Evolutionary conservation across 1,140 invertebrate genomes (phyloP), one percentile per base, ranked within the genome.

Genomic region (Argopecten irradians): DNA sequence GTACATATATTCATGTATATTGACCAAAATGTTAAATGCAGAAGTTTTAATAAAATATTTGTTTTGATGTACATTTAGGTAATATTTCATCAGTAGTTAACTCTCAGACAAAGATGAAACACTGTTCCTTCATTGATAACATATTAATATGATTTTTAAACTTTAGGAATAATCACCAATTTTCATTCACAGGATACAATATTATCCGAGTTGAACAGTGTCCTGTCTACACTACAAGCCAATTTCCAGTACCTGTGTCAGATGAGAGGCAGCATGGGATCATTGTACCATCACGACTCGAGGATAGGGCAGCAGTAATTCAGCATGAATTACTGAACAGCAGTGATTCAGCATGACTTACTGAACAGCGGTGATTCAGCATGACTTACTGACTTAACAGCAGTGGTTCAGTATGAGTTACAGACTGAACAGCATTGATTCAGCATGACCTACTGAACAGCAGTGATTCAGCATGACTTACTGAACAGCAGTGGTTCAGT

Each of bases 211-310:
- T n/a, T 71, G 55, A 71, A 71, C 55, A 71, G 55, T 28, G n/a
- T 71, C 22, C 55, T 71, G 55, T 8, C 55, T n/a, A 28, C 55
- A 16, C 55, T 71, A n/a, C 55, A 71, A n/a, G 28, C 55, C 14
- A 71, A 71, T n/a, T 71, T 71, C 55, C 55, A 71, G 22, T 71
- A 8, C 55, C n/a, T 71, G 55, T 71, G 55, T 71, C 55, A 71
- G 55, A 71, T 71, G 55, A n/a, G 55, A n/a, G 55, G 55, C 55
- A 71, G 55, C 55, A 71, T 71, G 55, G 55, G 55, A 11, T n/a
- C 55, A 28, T 11, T 71, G 55, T 71, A 71, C 55, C 55, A 71
- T 22, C 55, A 71, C 28, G 55, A 71, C 55, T 71, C 55, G 5
- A 22, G 16, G n/a, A 71, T n/a, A 71, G 55, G n/a, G 28, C 55